Conservation (phyloP, 1,140 invertebrate genomes). For the Neelides sp. region DNA sequence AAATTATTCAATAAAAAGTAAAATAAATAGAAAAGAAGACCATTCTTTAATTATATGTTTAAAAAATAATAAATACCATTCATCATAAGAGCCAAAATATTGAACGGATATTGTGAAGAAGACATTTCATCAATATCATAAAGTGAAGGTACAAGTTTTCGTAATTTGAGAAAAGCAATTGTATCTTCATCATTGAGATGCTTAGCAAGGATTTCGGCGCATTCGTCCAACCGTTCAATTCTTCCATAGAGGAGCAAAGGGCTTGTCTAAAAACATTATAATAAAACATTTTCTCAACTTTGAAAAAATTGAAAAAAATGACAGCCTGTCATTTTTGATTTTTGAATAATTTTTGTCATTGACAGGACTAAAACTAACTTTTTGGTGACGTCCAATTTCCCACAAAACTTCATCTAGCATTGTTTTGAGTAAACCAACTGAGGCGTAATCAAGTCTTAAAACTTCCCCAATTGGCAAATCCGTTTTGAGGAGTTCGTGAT, state of each 20-base stretch:
- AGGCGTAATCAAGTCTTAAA: not conserved
- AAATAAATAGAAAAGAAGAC: not conserved
- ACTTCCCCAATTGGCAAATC: not conserved
- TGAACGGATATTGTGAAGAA: conserved; percentile 10
- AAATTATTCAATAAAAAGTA: not conserved
- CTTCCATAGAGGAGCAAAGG: not conserved
- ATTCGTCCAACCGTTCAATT: not conserved
- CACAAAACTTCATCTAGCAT: not conserved
- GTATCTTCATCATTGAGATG: not conserved
- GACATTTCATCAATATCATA: conserved; percentile 11
- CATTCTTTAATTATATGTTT: not conserved
- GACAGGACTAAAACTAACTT: too few relatives aligned
- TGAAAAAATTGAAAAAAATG: too few relatives aligned
- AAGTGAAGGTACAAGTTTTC: not conserved
- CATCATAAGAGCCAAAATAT: not conserved
- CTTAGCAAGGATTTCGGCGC: not conserved
- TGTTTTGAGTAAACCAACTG: not conserved
- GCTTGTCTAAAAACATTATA: not conserved
- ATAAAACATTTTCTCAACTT: not conserved
- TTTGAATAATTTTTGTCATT: too few relatives aligned
- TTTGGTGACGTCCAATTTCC: too few relatives aligned
- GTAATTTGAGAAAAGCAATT: conserved; percentile 9
- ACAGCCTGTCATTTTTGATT: too few relatives aligned
- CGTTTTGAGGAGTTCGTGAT: not conserved
- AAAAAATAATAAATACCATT: not conserved